Evolutionary conservation across 2,888 invertebrate species (phyloP).

Genomic region (Ornithoptera priamus): DNA sequence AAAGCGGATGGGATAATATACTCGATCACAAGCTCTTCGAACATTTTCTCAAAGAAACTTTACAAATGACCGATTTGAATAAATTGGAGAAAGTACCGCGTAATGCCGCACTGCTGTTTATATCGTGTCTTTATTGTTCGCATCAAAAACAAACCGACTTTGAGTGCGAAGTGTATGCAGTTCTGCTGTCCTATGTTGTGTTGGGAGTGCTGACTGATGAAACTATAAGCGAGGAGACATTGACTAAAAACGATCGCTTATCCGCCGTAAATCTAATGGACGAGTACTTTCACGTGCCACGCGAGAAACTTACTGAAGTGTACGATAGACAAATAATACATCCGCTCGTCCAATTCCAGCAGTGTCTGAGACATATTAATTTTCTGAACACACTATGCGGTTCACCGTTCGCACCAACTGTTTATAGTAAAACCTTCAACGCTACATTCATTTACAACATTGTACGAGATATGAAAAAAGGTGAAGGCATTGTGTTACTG

Average conservation of each 20-base stretch:
- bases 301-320: neutral
- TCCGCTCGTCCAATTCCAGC: slow-evolving; percentile 30
- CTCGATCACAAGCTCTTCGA: slow-evolving; percentile 16
- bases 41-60: slow-evolving; percentile 24
- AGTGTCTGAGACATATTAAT: slow-evolving; percentile 29
- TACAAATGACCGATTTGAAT: slow-evolving; percentile 8
- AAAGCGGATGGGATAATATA: slow-evolving; percentile 28
- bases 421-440: slow-evolving; percentile 28
- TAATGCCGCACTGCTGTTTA: slow-evolving; percentile 23
- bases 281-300: slow-evolving; percentile 13
- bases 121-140: slow-evolving; percentile 21
- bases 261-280: slow-evolving; percentile 3
- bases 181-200: slow-evolving; percentile 25
- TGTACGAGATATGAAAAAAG: slow-evolving; percentile 11
- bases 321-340: slow-evolving; percentile 16
- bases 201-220: slow-evolving; percentile 14
- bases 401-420: slow-evolving; percentile 17
- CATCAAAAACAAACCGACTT: slow-evolving; percentile 6
- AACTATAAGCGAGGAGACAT: neutral
- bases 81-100: slow-evolving; percentile 5
- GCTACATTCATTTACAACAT: slow-evolving; percentile 32
- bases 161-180: slow-evolving; percentile 9
- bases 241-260: slow-evolving; percentile 1
- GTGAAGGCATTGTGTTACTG: slow-evolving; percentile 15
- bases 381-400: slow-evolving; percentile 32